A percentile compares a stretch with the other conserved stretches of the same genome.
phyloP scores from a whole-genome alignment of 2,113 vertebrate genomes.

The Ellobius talpinus region DNA sequence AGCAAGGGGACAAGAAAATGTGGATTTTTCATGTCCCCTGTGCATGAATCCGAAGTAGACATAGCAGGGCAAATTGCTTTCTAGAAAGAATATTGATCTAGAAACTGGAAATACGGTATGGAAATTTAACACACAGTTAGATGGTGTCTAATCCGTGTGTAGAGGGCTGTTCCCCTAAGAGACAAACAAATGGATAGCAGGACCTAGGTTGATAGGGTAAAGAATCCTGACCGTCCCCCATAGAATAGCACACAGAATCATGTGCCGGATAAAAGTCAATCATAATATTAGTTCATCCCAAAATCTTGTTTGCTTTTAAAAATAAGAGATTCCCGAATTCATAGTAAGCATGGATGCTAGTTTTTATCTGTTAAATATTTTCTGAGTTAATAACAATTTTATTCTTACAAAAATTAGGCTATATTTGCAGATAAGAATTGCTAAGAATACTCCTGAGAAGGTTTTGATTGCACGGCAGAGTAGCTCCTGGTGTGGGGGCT shows the following conservation, averaged over 20 bases:
- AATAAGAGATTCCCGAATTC: conserved; percentile 17
- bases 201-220: background rate
- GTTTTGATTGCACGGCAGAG: background rate
- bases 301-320: background rate
- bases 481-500: background rate
- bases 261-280: conserved; percentile 45
- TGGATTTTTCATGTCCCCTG: conserved; percentile 58
- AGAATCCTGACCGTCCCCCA: background rate
- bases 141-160: conserved; percentile 1
- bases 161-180: background rate
- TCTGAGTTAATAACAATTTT: conserved; percentile 34
- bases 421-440: conserved; percentile 35
- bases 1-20: conserved; percentile 52
- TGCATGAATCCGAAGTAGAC: background rate
- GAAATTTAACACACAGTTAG: conserved; percentile 2
- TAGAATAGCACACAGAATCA: background rate
- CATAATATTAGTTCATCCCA: conserved; percentile 3
- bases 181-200: background rate
- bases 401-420: background rate
- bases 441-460: background rate
- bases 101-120: conserved; percentile 41
- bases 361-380: conserved; percentile 19
- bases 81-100: conserved; percentile 12
- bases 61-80: conserved; percentile 47
- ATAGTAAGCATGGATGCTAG: background rate